A percentile compares a stretch with the other conserved stretches of the same genome.
phyloP scores from a whole-genome alignment of 2,113 vertebrate genomes.

The Montifringilla adamsi region DNA sequence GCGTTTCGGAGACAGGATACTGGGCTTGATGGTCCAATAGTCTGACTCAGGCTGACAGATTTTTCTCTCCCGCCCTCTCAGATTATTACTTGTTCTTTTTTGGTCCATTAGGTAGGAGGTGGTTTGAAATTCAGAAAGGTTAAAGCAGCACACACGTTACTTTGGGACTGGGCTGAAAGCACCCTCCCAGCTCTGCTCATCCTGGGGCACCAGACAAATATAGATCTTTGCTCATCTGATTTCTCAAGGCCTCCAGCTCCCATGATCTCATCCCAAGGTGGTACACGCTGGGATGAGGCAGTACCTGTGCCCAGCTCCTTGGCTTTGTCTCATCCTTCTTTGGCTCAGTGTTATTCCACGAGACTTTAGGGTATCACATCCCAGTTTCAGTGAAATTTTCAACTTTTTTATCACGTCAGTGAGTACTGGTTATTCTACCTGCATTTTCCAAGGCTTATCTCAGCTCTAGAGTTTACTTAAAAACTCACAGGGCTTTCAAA shows the following conservation, averaged over 20 bases:
- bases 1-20: slow-evolving; percentile 57
- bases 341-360: not conserved
- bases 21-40: slow-evolving; percentile 47
- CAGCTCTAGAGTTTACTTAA: not conserved
- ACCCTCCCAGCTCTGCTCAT: not conserved
- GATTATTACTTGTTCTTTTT: slow-evolving; percentile 59
- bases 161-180: not conserved
- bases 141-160: slow-evolving; percentile 37
- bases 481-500: not conserved
- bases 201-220: not conserved
- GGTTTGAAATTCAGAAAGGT: slow-evolving; percentile 34
- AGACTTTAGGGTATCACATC: not conserved
- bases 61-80: slow-evolving; percentile 46
- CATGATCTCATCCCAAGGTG: not conserved
- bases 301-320: not conserved
- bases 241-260: not conserved
- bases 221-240: not conserved
- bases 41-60: slow-evolving; percentile 63
- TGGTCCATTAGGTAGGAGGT: slow-evolving; percentile 37
- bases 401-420: not conserved
- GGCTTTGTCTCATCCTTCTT: not conserved
- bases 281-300: not conserved
- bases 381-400: not conserved
- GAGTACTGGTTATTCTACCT: not conserved
- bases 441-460: not conserved